Evolutionary conservation across 2,113 vertebrate genomes (phyloP), one percentile per base, ranked within the genome.

Genomic region (Alexandromys fortis): DNA sequence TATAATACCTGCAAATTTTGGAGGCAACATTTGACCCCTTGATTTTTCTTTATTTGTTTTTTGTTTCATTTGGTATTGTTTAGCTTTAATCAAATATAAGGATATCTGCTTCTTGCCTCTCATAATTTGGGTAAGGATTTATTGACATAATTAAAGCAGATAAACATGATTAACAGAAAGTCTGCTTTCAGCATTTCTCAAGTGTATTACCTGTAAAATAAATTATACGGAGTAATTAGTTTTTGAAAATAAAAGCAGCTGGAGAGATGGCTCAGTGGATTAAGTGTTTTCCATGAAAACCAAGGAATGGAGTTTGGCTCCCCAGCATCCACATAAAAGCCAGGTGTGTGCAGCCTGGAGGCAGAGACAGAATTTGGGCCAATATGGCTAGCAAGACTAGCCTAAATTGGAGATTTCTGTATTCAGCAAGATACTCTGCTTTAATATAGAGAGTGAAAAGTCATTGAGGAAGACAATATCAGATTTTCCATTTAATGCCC

Each of bases 101-200:
- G 16, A 75, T 70, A 42, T 92, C 52, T 92, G 47, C 55, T 67
- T 93, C 47, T 93, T 95, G 78, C 17, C 55, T 95, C 55, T 93
- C 24, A 93, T 49, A 92, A 95, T 94, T 89, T 89, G 42, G 83
- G 19, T 93, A 94, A 35, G 65, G 65, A 94, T 83, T 89, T 87
- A 90, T 21, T 78, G 33, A 87, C 42, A 83, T 96, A 72, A 90
- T 91, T 93, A 92, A 94, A 63, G 90, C 75, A 72, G 1, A 1
- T 82, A 28, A 86, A 52, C 21, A 45, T 67, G 22, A 83, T 92
- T 88, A 92, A 82, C 78, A 91, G 35, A 86, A 94, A 96, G 70
- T 26, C 58, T 82, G 19, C 10, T 77, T 94, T 82, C 21, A 72
- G 30, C 81, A 91, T 92, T 95, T 91, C 83, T 58, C n/a, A 85